These are phyloP conservation scores for Paralichthys olivaceus DNA, from an alignment of 2,113 vertebrate species.

Conservation along the genomic window DNA sequence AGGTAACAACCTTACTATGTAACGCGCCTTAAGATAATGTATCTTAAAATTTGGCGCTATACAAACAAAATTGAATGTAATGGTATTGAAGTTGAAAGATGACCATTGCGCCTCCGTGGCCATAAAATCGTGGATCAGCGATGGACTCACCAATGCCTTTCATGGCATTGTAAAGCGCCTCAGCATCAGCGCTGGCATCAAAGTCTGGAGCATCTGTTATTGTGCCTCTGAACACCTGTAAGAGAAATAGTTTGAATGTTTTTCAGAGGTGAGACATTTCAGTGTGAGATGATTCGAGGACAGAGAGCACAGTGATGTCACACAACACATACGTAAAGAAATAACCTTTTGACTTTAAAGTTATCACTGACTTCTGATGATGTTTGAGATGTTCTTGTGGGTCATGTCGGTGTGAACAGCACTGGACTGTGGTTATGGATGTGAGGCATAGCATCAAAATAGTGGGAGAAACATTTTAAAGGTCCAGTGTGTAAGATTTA, in stretches of 20 bases:
- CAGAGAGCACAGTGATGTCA: not conserved
- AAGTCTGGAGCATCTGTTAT: slow-evolving; percentile 87
- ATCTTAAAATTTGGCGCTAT: not conserved
- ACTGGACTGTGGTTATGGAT: no score
- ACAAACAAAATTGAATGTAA: no score
- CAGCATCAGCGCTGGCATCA: slow-evolving; percentile 87
- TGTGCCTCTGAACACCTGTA: slow-evolving; percentile 90
- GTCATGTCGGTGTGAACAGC: no score
- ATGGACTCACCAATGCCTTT: slow-evolving; percentile 92
- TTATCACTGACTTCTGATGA: no score
- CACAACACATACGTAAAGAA: no score
- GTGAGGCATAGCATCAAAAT: no score
- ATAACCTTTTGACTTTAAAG: not conserved
- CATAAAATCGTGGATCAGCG: not conserved
- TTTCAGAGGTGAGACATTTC: slow-evolving; percentile 11
- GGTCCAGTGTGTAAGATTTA: no score
- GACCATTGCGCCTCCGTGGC: slow-evolving; percentile 1
- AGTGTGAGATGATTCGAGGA: not conserved
- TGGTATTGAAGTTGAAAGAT: not conserved
- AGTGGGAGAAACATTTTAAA: no score
- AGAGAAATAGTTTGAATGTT: slow-evolving; percentile 10
- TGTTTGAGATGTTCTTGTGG: no score
- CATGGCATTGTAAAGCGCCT: slow-evolving; percentile 93
- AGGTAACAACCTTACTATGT: no score
- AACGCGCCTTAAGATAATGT: no score